Base-by-base conservation (phyloP, 2,888 invertebrate species). In the Napeogenes sylphis region DNA sequence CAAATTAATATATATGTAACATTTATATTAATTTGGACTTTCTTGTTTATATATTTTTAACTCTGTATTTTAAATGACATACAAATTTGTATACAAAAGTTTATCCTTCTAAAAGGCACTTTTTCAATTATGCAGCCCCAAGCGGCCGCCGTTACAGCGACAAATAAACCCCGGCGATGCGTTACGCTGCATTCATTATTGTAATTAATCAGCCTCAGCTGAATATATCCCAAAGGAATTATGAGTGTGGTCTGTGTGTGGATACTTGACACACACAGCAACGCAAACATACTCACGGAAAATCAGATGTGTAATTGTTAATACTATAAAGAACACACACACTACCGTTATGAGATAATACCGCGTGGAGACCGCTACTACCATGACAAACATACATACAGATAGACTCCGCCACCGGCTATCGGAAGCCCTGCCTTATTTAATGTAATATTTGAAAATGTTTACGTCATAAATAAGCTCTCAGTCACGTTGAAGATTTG, bases 91-190 rank as follows among this genome's bases (percentile, higher is more conserved):
- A 51, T 30, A 51, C 51, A 21, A 51, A 21, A 21, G 51, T n/a
- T 30, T 30, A 51, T 51, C 30, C 51, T 30, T 51, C 21, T 51
- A 30, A 30, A 51, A 51, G 51, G 51, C 30, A 51, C 51, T 51
- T 51, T 51, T 55, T 58, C 45, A 45, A 64, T 64, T 64, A 64
- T 64, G 64, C 64, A 53, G 5, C 35, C 14, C 45, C 64, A 64
- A 61, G 64, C 64, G 64, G 56, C 13, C 45, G n/a, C 14, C 14
- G 56, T 51, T 30, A 51, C 51, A 30, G 21, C 4, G 51, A 30
- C 51, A 51, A 51, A 30, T 51, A 51, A 30, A 51, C 30, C 51
- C 30, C 51, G 12, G 42, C 30, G 12, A 51, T 51, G 51, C 51
- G 51, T 51, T 51, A 51, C 51, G 8, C 10, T 51, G 30, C 51